phyloP scores from a whole-genome alignment of 1,140 invertebrate genomes.

The Brachionus koreanus region DNA sequence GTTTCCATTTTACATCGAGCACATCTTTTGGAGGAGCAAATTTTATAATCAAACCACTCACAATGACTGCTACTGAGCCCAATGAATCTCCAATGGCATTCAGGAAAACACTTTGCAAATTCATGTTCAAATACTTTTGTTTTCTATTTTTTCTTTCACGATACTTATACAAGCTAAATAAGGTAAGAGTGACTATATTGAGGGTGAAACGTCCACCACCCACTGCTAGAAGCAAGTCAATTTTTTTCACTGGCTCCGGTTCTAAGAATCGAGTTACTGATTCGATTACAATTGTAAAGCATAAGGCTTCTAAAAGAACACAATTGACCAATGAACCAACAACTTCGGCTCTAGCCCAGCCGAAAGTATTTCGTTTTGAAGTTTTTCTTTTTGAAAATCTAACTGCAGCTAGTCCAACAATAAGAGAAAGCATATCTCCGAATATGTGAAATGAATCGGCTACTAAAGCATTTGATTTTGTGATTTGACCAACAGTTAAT shows the following conservation, averaged over 20 bases:
- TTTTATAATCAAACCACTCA: slow-evolving; percentile 68
- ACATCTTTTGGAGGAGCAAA: slow-evolving; percentile 49
- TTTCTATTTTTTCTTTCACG: neutral
- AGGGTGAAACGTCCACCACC: neutral
- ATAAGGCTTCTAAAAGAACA: slow-evolving; percentile 62
- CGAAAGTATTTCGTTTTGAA: slow-evolving; percentile 61
- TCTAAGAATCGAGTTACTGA: slow-evolving; percentile 54
- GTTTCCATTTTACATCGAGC: slow-evolving; percentile 68
- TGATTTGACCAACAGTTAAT: slow-evolving; percentile 62
- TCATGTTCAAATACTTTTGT: slow-evolving; percentile 62
- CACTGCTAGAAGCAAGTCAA: neutral
- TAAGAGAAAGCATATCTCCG: slow-evolving; percentile 62
- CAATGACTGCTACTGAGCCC: slow-evolving; percentile 76
- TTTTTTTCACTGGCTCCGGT: slow-evolving; percentile 44
- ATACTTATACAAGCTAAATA: neutral
- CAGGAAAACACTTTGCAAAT: slow-evolving; percentile 93
- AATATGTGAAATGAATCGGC: slow-evolving; percentile 65
- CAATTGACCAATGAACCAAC: slow-evolving; percentile 63
- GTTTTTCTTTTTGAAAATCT: slow-evolving; percentile 50
- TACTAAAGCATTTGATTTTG: slow-evolving; percentile 62
- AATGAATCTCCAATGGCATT: slow-evolving; percentile 88
- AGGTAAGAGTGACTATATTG: neutral
- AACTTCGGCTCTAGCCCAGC: slow-evolving; percentile 63
- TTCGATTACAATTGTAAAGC: slow-evolving; percentile 64
- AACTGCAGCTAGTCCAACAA: slow-evolving; percentile 58